Percentiles rank a stretch among this genome's conserved stretches.
Evolutionary conservation across 2,113 vertebrate species (phyloP).

Genomic region (Mustela lutreola): DNA sequence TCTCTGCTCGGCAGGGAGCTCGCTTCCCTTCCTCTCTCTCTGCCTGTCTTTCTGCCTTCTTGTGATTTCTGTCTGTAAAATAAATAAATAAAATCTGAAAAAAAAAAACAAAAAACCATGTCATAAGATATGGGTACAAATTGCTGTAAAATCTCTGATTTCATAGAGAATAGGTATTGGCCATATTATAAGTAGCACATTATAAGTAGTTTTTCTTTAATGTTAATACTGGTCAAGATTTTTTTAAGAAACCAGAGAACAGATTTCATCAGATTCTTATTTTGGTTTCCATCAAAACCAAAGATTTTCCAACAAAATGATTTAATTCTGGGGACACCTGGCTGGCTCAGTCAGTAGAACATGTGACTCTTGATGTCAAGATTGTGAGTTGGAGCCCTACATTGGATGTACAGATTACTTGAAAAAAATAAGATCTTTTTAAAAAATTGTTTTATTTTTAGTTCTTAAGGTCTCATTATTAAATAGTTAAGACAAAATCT

Average conservation of each 20-base stretch:
- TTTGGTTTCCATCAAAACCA: neutral
- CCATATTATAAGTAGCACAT: neutral
- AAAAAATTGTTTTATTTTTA: neutral
- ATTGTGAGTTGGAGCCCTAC: neutral
- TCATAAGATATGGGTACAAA: neutral
- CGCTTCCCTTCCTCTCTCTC: too few species aligned
- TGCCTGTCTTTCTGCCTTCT: too few species aligned
- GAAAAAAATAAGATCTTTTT: neutral
- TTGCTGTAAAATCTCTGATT: neutral
- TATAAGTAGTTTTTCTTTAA: neutral
- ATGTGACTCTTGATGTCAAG: neutral
- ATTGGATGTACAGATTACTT: neutral
- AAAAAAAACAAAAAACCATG: neutral
- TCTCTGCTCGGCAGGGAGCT: too few species aligned
- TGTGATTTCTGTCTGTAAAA: too few species aligned
- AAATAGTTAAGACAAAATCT: neutral
- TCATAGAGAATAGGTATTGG: neutral
- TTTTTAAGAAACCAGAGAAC: slow-evolving; percentile 1
- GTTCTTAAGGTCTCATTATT: neutral
- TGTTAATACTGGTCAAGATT: neutral
- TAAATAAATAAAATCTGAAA: too few species aligned
- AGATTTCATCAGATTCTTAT: neutral
- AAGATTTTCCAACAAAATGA: neutral
- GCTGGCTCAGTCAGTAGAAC: neutral
- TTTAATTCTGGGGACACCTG: neutral